Base-by-base conservation (phyloP, 2,113 vertebrate species). In the Edolisoma coerulescens region DNA sequence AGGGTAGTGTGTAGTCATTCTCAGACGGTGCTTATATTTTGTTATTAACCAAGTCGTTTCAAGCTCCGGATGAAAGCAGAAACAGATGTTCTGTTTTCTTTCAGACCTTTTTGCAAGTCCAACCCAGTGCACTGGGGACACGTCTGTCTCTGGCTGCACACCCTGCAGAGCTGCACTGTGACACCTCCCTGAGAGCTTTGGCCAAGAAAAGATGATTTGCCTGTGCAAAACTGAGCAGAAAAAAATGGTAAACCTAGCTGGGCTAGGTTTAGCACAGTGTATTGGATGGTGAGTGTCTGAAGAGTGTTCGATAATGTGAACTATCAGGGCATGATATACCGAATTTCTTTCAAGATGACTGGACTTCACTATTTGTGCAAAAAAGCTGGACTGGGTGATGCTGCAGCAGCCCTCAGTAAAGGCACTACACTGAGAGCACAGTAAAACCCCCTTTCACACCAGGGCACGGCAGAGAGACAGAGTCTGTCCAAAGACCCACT, bases 81-180 rank as follows among this genome's bases (percentile, higher is more conserved):
- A 93, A 78, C 37, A 65, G 80, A 81, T 45, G 33, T 23, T 67
- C 30, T 41, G 0, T 49, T 65, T 81, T 54, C 45, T 78, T 63
- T 18, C 20, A 71, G 74, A 67, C 18, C 10, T 41, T 54, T 71
- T n/a, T 59, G n/a, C 70, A 75, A 75, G 70, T 75, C 44, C 56
- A 70, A 4, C 19, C 45, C 77, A 53, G 45, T 0, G 2, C 37
- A 26, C 26, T 23, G 14, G 24, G n/a, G n/a, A 84, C 54, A 32
- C 0, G 0, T 41, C n/a, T 0, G 1, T 16, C 65, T 59, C 47
- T 4, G 15, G 39, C 56, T 52, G 45, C 39, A 47, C 54, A 69
- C 6, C 21, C 61, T 0, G 1, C 44, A 73, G 16, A 75, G 39
- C 41, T 67, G 74, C 12, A 7, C 28, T 87, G 27, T 33, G 45